Base-by-base conservation (phyloP, 2,888 invertebrate species). In the Ormyrus nitidulus region DNA sequence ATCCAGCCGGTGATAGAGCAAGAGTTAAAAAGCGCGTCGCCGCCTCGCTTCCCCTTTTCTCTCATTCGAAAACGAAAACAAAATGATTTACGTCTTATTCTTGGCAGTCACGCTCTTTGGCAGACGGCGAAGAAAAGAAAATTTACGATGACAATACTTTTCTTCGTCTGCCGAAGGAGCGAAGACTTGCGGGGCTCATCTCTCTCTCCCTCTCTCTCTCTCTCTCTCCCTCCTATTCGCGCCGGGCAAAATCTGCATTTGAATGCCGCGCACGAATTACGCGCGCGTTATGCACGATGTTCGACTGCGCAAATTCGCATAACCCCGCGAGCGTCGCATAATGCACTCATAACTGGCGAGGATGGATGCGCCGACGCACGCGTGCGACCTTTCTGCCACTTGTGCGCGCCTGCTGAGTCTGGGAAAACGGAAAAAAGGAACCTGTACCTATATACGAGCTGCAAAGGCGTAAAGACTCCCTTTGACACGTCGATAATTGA, bases 91-190 rank as follows among this genome's bases (percentile, higher is more conserved):
- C 72, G 66, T 71, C 59, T 78, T 78, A 78, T 78, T 72, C 72
- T 78, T 78, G 64, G 66, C 66, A 72, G 71, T 58, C 71, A 65
- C 13, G 62, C 46, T 66, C 44, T 34, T 34, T 34, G 19, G 9
- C 19, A 48, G 34, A 61, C 13, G 59, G 66, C 34, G 72, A 66
- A 77, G 70, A 77, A 71, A 77, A 73, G 62, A 62, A 79, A 74
- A 79, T 79, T 79, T 79, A 79, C 69, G 79, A 79, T 79, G 79
- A 79, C 79, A 73, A 79, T 79, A 79, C 74, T 74, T 75, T 75
- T 75, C 59, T 79, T 79, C 68, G 58, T 68, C 73, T 62, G 4
- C 49, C 48, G 59, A 64, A 54, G 8, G 76, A 19, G 7, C 49
- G 7, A 59, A 54, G 53, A 68, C 46, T 11, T 69, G 61, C 62